Evolutionary conservation across 2,888 invertebrate species (phyloP).

Genomic region (Neoaliturus tenellus): DNA sequence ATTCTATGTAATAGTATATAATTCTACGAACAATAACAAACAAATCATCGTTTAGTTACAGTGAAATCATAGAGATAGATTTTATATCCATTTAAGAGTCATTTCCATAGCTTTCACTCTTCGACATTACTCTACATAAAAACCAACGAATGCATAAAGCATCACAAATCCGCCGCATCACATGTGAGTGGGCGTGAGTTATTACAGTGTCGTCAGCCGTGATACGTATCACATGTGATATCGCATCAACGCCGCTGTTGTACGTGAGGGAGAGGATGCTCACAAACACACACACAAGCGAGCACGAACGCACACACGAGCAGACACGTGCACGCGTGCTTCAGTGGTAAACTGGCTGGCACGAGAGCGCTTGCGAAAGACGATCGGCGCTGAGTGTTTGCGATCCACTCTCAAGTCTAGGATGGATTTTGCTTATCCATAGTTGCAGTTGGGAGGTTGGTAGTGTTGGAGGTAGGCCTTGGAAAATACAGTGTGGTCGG

Average conservation of each 20-base stretch:
- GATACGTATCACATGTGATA: conserved; percentile 8
- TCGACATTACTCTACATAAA: too few species aligned
- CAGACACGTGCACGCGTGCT: not conserved
- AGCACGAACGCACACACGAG: not conserved
- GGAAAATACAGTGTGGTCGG: too few species aligned
- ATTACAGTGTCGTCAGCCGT: not conserved
- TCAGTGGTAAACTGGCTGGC: not conserved
- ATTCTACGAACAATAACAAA: too few species aligned
- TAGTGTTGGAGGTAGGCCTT: too few species aligned
- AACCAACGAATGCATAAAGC: too few species aligned
- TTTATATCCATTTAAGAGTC: too few species aligned
- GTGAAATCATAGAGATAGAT: too few species aligned
- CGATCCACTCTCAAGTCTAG: not conserved
- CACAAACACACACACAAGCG: not conserved
- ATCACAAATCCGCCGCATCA: not conserved
- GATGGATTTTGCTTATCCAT: too few species aligned
- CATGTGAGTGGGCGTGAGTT: not conserved
- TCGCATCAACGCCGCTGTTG: not conserved
- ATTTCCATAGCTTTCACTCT: too few species aligned
- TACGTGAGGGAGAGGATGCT: conserved; percentile 11
- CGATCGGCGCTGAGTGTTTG: not conserved
- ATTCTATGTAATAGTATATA: too few species aligned
- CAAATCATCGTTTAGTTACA: too few species aligned
- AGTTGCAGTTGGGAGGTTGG: too few species aligned
- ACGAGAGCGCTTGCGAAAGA: not conserved